Conservation (phyloP, 2,113 vertebrate genomes). For the Taurulus bubalis region DNA sequence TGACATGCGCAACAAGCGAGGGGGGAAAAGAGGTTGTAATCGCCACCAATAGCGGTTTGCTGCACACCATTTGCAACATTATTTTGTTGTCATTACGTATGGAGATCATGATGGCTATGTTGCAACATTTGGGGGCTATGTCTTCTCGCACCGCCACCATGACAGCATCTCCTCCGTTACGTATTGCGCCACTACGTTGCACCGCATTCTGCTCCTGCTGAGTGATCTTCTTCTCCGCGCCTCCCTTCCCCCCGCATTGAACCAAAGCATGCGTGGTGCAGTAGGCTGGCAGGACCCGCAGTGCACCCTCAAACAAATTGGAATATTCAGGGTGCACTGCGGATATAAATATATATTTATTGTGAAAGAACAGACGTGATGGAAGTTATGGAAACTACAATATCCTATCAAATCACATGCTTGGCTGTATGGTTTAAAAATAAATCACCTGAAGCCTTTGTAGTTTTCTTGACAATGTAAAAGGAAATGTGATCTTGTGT, state of each 20-base stretch:
- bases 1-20: conserved; percentile 75
- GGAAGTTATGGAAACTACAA: conserved; percentile 5
- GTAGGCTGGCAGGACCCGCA: conserved; percentile 81
- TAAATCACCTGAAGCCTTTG: background rate
- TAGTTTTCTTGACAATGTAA: background rate
- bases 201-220: conserved; percentile 80
- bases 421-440: background rate
- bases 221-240: conserved; percentile 70
- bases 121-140: conserved; percentile 6
- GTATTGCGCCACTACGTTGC: conserved; percentile 78
- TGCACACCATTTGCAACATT: background rate
- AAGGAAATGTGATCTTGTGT: conserved; percentile 5
- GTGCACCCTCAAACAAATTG: conserved; percentile 66
- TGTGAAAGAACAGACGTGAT: conserved; percentile 7
- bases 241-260: conserved; percentile 76
- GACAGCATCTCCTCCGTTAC: conserved; percentile 60
- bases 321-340: conserved; percentile 6
- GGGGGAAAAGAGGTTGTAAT: conserved; percentile 6
- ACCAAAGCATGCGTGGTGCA: conserved; percentile 83
- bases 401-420: background rate
- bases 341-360: background rate
- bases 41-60: conserved; percentile 1
- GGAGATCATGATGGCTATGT: background rate
- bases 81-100: background rate
- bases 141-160: conserved; percentile 25